Base-by-base conservation (phyloP, 1,140 invertebrate genomes). In the Periplaneta americana region DNA sequence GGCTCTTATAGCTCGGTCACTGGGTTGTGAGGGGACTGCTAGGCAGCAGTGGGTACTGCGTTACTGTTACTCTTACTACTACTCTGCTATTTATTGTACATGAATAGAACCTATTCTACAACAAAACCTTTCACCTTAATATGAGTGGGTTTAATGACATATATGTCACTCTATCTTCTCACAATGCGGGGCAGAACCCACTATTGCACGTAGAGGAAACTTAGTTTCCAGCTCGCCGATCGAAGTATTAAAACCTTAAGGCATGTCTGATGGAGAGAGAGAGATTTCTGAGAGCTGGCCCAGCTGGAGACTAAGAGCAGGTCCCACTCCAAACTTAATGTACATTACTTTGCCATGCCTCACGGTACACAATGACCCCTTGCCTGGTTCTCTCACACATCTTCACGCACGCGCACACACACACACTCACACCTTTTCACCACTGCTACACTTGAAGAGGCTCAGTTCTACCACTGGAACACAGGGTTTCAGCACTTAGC, bases 391-490 rank as follows among this genome's bases (percentile, higher is more conserved):
- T 80, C 11, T 66, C 79, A 37, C 79, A 48, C 34, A 37, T 48
- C 6, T 32, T 66, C 66, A 48, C n/a, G 35, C 78, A 34, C n/a
- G 36, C 79, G 66, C 32, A 28, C 79, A 80, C 32, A 28, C 76
- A 78, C 76, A n/a, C 34, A 78, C n/a, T 17, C 76, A 39, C 35
- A 78, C 76, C 76, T 34, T 37, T 76, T 34, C 75, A 76, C 34
- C 79, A 80, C 79, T 80, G 79, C 79, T 80, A 80, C 32, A 80
- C 66, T 57, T 74, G 48, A 80, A 80, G 79, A 80, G 79, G 79
- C 79, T 80, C 33, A 74, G 39, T 80, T 80, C 79, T 66, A 80
- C 79, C 48, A 74, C 79, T 57, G 79, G 79, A 80, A 37, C 79
- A 57, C 32, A 80, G 79, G 6, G 75, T 80, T 80, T 80, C 79